Conservation (phyloP, 1,140 invertebrate species). For the Drosophila fuyamai region DNA sequence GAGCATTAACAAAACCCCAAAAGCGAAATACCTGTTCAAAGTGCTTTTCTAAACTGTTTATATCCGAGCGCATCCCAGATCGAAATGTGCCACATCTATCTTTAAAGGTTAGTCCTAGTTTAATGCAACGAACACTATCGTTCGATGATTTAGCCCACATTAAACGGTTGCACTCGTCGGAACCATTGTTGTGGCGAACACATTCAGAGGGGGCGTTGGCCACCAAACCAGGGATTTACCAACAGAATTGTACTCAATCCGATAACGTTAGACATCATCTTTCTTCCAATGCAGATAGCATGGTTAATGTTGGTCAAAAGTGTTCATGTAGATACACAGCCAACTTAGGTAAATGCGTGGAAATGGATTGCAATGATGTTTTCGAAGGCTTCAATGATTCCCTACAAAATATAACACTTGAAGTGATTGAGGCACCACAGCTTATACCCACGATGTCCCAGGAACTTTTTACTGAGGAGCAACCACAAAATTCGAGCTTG, state of each 20-base stretch:
- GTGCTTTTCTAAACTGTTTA: too few species aligned
- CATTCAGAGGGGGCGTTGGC: conserved; percentile 10
- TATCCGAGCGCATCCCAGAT: too few species aligned
- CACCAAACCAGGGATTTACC: neutral
- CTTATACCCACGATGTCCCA: neutral
- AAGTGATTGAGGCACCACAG: too few species aligned
- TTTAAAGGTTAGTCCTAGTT: neutral
- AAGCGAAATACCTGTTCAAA: neutral
- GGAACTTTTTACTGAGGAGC: neutral
- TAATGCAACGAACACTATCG: neutral
- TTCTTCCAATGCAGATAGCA: neutral
- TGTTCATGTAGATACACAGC: neutral
- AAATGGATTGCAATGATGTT: neutral
- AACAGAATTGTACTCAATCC: neutral
- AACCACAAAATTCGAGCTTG: neutral
- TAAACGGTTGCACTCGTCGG: neutral
- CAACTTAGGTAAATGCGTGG: neutral
- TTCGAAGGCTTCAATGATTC: neutral
- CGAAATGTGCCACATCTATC: neutral
- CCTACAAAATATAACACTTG: neutral
- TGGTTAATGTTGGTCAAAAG: neutral
- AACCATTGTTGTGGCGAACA: neutral
- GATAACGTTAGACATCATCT: neutral
- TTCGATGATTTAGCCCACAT: conserved; percentile 1
- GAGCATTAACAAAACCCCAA: neutral